Percentiles rank a stretch among this genome's conserved stretches.
These are phyloP conservation scores for Pachycephala philippinensis DNA, from an alignment of 2,113 vertebrate genomes.

Conservation along the genomic window DNA sequence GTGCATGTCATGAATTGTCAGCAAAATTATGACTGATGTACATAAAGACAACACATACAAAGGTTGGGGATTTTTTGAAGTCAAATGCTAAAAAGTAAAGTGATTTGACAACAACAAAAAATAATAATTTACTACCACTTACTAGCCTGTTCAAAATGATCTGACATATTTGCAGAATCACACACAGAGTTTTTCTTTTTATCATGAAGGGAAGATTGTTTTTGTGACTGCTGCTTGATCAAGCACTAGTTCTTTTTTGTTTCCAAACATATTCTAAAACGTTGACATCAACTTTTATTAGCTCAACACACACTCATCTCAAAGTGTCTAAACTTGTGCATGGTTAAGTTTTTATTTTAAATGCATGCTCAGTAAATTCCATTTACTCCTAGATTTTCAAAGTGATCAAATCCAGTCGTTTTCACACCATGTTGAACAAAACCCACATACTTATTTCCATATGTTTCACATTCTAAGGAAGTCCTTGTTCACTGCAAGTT, in stretches of 20 bases:
- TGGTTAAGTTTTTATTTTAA: not conserved
- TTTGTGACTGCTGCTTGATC: conserved; percentile 60
- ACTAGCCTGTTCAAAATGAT: conserved; percentile 59
- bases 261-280: conserved; percentile 44
- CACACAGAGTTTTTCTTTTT: conserved; percentile 48
- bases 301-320: conserved; percentile 17
- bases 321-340: conserved; percentile 23
- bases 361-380: not conserved
- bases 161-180: conserved; percentile 57
- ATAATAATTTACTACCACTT: conserved; percentile 62
- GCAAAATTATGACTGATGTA: conserved; percentile 76
- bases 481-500: not conserved
- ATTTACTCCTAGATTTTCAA: conserved; percentile 14
- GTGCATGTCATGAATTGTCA: conserved; percentile 60
- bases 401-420: conserved; percentile 18
- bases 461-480: not conserved
- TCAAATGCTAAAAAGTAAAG: conserved; percentile 64
- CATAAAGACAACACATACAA: conserved; percentile 27
- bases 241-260: conserved; percentile 41
- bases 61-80: conserved; percentile 5
- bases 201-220: conserved; percentile 47
- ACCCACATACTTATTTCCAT: not conserved
- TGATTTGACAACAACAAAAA: conserved; percentile 60
- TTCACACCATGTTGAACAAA: conserved; percentile 1
- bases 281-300: conserved; percentile 54